Evolutionary conservation across 2,888 invertebrate species (phyloP), one percentile per base, ranked within the genome.

Genomic region (Drosophila tripunctata): DNA sequence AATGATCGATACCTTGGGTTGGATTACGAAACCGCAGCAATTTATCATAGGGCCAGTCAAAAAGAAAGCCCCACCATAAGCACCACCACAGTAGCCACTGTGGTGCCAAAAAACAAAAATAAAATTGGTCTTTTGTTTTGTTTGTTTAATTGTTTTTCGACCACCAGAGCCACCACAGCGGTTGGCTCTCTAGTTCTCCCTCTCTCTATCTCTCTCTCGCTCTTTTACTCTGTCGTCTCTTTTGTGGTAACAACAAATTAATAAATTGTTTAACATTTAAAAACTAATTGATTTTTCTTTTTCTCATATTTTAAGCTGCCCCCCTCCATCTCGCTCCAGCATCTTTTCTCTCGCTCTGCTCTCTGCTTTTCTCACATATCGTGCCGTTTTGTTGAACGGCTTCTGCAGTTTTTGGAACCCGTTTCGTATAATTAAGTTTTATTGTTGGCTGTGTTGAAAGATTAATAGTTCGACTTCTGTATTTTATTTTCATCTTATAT

Each of bases 251-350:
- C 67, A 84, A 77, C 84, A 84, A 84, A 84, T 84, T 84, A 84
- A 85, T 84, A 84, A 87, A 84, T 85, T 84, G 78, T 84, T 84
- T 85, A 85, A 84, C 84, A 84, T 84, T 87, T 75, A 79, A 85
- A 84, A 85, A 85, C 87, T 84, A 84, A 84, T 84, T 84, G 86
- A 84, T 87, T 84, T 85, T 81, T 87, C 30, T 57, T 47, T 50
- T 62, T 61, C 38, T 33, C 52, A 61, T 52, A 52, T 57, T 56
- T 24, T 31, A 31, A 27, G 7, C 8, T 21, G 8, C 12, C 21
- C 3, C 24, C 8, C 8, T 31, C 38, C 24, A 22, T 36, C 40
- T 43, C 38, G 27, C n/a, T 27, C 30, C n/a, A n/a, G n/a, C n/a
- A n/a, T n/a, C n/a, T n/a, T 10, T 4, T 27, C 44, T 48, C 33